Percentiles rank a stretch among this genome's conserved stretches.
phyloP scores from a whole-genome alignment of 2,888 invertebrate species.

The Zaprionus obscuricornis region DNA sequence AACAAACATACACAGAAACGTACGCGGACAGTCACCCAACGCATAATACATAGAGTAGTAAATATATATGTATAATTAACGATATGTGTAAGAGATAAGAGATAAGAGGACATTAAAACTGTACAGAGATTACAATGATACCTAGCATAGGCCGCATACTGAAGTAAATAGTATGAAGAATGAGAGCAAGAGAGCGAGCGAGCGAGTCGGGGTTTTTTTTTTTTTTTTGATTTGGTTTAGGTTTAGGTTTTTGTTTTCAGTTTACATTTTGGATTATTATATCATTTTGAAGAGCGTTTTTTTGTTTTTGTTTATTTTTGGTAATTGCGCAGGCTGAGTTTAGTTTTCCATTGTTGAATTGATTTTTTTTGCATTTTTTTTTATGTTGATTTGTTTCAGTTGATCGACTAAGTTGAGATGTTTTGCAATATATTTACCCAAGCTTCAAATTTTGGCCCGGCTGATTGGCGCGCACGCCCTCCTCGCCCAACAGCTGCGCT shows the following conservation, averaged over 20 bases:
- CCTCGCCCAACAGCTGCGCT: slow-evolving; percentile 97
- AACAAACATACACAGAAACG: slow-evolving; percentile 19
- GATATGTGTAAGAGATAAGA: too few relatives aligned
- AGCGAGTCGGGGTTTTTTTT: slow-evolving; percentile 52
- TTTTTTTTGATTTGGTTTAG: slow-evolving; percentile 20
- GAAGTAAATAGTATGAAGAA: slow-evolving; percentile 43
- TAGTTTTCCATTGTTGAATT: slow-evolving; percentile 62
- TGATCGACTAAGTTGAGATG: slow-evolving; percentile 26
- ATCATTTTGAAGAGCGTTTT: slow-evolving; percentile 14
- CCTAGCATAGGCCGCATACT: slow-evolving; percentile 28
- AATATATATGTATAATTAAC: slow-evolving; percentile 17
- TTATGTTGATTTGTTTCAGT: slow-evolving; percentile 22
- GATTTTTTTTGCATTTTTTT: slow-evolving; percentile 32
- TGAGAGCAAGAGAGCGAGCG: slow-evolving; percentile 63
- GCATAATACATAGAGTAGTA: slow-evolving; percentile 4
- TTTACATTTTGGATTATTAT: too few relatives aligned
- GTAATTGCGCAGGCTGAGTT: slow-evolving; percentile 57
- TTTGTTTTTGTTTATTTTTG: slow-evolving; percentile 22
- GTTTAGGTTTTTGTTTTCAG: too few relatives aligned
- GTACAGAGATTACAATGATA: slow-evolving; percentile 36
- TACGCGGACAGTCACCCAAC: slow-evolving; percentile 10
- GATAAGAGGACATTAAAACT: slow-evolving; percentile 15
- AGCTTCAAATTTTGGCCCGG: slow-evolving; percentile 97
- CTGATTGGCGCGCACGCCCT: slow-evolving; percentile 92
- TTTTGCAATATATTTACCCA: slow-evolving; percentile 91